Percentiles rank a stretch among this genome's conserved stretches.
Evolutionary conservation across 2,113 vertebrate genomes (phyloP).

Genomic region (Poicephalus gulielmi): DNA sequence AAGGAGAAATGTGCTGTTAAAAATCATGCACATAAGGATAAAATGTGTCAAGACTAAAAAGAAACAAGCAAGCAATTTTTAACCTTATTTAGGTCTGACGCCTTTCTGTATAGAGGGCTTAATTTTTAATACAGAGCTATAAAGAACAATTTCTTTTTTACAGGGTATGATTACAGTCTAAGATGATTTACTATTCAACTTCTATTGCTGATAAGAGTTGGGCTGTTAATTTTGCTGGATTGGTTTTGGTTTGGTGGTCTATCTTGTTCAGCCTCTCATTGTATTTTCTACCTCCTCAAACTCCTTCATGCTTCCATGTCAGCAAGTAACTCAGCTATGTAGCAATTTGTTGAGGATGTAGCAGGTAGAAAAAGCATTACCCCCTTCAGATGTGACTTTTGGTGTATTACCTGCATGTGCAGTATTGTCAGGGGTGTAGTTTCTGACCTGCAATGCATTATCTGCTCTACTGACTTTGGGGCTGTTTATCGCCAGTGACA

Average conservation of each 20-base stretch:
- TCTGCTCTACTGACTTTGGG: constrained; percentile 61
- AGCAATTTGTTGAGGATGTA: constrained; percentile 60
- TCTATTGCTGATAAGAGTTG: not conserved
- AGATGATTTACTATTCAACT: constrained; percentile 19
- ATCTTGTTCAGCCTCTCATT: not conserved
- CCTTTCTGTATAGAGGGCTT: constrained; percentile 23
- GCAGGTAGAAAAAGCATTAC: constrained; percentile 35
- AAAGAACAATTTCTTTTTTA: constrained; percentile 44
- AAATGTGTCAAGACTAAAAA: constrained; percentile 1
- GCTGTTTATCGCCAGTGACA: constrained; percentile 62
- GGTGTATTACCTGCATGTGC: constrained; percentile 50
- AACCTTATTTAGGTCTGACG: constrained; percentile 33
- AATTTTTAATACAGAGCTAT: constrained; percentile 31
- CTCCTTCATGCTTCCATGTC: constrained; percentile 27
- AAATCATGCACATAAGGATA: not conserved
- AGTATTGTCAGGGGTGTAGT: constrained; percentile 57
- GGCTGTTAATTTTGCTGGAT: not conserved
- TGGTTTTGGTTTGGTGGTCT: not conserved
- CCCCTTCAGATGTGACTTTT: constrained; percentile 60
- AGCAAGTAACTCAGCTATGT: constrained; percentile 29
- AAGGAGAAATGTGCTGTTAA: constrained; percentile 6
- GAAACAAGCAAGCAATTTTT: constrained; percentile 29
- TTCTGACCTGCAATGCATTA: constrained; percentile 71
- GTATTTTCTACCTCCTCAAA: constrained; percentile 18
- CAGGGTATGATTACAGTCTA: not conserved